These are phyloP conservation scores for Asteroscopus sphinx DNA, from an alignment of 2,888 invertebrate species.

Conservation along the genomic window DNA sequence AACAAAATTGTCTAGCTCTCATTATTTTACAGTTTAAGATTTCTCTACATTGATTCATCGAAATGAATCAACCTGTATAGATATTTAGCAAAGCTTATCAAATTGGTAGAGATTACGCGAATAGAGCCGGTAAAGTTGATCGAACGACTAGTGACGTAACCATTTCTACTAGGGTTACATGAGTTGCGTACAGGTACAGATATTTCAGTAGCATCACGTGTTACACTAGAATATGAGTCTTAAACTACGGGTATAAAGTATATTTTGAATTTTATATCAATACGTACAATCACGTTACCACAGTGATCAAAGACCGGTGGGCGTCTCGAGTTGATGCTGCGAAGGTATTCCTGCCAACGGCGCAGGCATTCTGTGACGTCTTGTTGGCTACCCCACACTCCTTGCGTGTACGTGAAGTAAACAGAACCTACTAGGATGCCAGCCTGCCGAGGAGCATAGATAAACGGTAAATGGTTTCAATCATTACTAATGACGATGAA, in stretches of 20 bases:
- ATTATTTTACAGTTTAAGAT: no score
- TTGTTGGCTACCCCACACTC: constrained; percentile 85
- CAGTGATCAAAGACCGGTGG: constrained; percentile 81
- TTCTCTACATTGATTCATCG: no score
- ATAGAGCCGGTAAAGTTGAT: constrained; percentile 48
- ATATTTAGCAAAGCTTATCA: no score
- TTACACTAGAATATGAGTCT: constrained; percentile 16
- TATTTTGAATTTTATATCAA: constrained; percentile 3
- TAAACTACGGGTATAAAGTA: background rate
- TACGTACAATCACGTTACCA: constrained; percentile 82
- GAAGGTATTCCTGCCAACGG: constrained; percentile 83
- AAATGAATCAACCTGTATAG: no score
- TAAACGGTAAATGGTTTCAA: constrained; percentile 50
- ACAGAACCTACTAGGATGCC: constrained; percentile 82
- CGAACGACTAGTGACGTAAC: constrained; percentile 79
- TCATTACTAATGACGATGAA: constrained; percentile 74
- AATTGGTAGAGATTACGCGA: no score
- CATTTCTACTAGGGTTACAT: constrained; percentile 76
- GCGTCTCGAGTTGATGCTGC: constrained; percentile 81
- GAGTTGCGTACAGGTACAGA: constrained; percentile 58
- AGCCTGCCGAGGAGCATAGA: constrained; percentile 72
- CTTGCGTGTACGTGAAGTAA: constrained; percentile 85
- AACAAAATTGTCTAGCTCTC: no score
- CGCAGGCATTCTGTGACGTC: constrained; percentile 81
- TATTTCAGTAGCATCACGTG: constrained; percentile 19